Base-by-base conservation (phyloP, 2,888 invertebrate genomes). In the Drosophila greeni region DNA sequence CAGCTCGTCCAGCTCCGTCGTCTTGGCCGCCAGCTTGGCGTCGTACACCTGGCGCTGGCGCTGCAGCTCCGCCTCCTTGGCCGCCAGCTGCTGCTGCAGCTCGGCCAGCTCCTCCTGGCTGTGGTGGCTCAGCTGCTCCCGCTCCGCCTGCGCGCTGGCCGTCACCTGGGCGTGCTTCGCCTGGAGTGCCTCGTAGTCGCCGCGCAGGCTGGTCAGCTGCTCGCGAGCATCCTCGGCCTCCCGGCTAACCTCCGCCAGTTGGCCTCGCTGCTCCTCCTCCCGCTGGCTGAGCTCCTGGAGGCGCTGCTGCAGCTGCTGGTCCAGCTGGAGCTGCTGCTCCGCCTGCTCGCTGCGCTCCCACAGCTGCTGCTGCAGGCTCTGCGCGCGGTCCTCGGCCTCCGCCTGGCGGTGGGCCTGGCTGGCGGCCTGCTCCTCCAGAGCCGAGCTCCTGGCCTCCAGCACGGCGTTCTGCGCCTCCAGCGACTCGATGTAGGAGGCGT, bases 401-500 rank as follows among this genome's bases (percentile, higher is more conserved):
- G 91, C 88, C 47, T 92, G 90, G 42, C 91, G 90, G 74, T 92
- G 91, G 82, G 93, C 92, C 86, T 93, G 91, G 2, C 87, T 85
- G 8, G 91, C 90, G 39, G 93, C 88, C 69, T 91, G 91, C 84
- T 94, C 93, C 84, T 94, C 93, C 36, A 95, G 90, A 34, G 91
- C 91, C 33, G 90, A 90, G 37, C 93, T 91, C 76, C 92, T 92
- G 8, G 91, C 91, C 75, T 92, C 92, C 57, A 92, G 92, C 76
- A 92, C 92, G 3, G 86, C 88, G 51, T 93, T 90, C 80, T 94
- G 94, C 29, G 90, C 87, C 86, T 95, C 93, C 61, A 94, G 89
- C 37, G 91, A 92, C 87, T 95, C 95, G 57, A 94, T 93, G 68
- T 93, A 93, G 48, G 93, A 90, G 84, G 94, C 93, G 66, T 93